These are phyloP conservation scores for Poecilus cupreus DNA, from an alignment of 2,888 invertebrate species.

Conservation along the genomic window DNA sequence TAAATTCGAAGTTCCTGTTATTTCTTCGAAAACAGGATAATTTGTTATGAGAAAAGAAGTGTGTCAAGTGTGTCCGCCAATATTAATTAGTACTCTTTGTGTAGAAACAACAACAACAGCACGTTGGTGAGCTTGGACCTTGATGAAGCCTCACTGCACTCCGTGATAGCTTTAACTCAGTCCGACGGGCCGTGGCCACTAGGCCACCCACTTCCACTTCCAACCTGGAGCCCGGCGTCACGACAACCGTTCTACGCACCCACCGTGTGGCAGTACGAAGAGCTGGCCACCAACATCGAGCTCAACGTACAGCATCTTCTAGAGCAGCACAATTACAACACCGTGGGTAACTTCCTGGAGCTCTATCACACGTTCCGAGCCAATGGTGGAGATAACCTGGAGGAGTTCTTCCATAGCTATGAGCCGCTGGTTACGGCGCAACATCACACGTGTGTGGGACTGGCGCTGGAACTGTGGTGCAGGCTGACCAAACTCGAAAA, in stretches of 20 bases:
- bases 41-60: too few species aligned
- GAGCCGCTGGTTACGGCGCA: slow-evolving; percentile 84
- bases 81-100: too few species aligned
- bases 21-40: too few species aligned
- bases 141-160: slow-evolving; percentile 61
- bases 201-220: slow-evolving; percentile 84
- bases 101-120: slow-evolving; percentile 62
- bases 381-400: slow-evolving; percentile 79
- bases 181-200: slow-evolving; percentile 78
- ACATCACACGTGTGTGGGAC: slow-evolving; percentile 92
- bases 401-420: slow-evolving; percentile 84
- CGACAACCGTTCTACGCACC: slow-evolving; percentile 74
- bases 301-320: slow-evolving; percentile 86
- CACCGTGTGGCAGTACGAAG: slow-evolving; percentile 82
- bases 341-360: slow-evolving; percentile 87
- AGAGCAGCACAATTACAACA: slow-evolving; percentile 91
- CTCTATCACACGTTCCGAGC: slow-evolving; percentile 80
- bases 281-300: slow-evolving; percentile 86
- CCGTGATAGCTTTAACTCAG: slow-evolving; percentile 70
- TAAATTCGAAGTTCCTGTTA: too few species aligned
- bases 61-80: too few species aligned
- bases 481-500: slow-evolving; percentile 78
- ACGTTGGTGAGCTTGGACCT: background rate
- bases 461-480: slow-evolving; percentile 86
- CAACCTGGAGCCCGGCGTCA: slow-evolving; percentile 79